These are phyloP conservation scores for Vanessa tameamea DNA, from an alignment of 1,140 invertebrate species.

Conservation along the genomic window DNA sequence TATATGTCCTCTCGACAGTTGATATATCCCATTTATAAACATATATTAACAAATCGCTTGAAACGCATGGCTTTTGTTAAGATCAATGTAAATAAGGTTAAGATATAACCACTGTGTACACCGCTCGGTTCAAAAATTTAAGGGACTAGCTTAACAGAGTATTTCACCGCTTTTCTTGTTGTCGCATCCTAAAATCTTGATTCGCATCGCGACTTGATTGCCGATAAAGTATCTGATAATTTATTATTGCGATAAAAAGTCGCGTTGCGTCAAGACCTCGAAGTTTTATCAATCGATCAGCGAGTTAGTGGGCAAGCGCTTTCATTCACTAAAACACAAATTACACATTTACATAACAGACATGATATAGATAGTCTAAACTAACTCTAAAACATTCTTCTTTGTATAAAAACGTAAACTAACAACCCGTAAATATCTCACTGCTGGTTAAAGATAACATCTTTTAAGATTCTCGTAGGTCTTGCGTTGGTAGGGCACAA, in stretches of 20 bases:
- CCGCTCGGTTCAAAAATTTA: slow-evolving; percentile 56
- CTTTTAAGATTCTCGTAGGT: too few relatives aligned
- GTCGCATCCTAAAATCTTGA: slow-evolving; percentile 15
- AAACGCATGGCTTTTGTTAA: slow-evolving; percentile 45
- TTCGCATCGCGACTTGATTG: slow-evolving; percentile 12
- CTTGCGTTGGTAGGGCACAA: too few relatives aligned
- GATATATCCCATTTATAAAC: slow-evolving; percentile 11
- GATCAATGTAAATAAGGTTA: neutral
- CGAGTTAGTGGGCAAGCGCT: slow-evolving; percentile 4
- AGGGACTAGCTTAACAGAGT: slow-evolving; percentile 47
- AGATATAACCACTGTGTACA: neutral
- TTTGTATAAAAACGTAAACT: too few relatives aligned
- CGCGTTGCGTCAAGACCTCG: slow-evolving; percentile 16
- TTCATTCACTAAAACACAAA: slow-evolving; percentile 8
- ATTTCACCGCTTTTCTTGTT: slow-evolving; percentile 24
- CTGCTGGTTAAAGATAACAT: too few relatives aligned
- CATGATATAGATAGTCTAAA: too few relatives aligned
- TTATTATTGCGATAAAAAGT: slow-evolving; percentile 17
- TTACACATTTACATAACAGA: too few relatives aligned
- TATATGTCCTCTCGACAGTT: slow-evolving; percentile 31
- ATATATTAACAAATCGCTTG: slow-evolving; percentile 31
- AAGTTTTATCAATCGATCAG: slow-evolving; percentile 9
- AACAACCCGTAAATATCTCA: too few relatives aligned
- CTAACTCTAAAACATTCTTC: too few relatives aligned
- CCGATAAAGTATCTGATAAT: slow-evolving; percentile 1